These are phyloP conservation scores for Papilio protenor DNA, from an alignment of 2,888 invertebrate species.

Conservation along the genomic window DNA sequence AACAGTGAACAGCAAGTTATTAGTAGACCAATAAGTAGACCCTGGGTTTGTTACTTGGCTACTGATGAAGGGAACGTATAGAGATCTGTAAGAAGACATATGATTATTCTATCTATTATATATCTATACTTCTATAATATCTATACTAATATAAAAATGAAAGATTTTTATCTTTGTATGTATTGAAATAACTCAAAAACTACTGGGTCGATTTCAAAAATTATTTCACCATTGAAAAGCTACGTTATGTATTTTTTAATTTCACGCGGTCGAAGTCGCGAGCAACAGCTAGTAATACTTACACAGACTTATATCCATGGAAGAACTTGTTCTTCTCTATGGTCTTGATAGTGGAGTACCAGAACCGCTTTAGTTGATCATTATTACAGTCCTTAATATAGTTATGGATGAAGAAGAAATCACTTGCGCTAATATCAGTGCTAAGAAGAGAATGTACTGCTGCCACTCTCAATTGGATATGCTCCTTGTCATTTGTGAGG, in stretches of 20 bases:
- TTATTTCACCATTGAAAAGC: no score
- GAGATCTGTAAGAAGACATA: conserved; percentile 74
- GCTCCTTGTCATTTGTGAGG: conserved; percentile 86
- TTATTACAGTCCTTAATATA: conserved; percentile 86
- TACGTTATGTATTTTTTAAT: no score
- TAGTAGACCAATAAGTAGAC: conserved; percentile 86
- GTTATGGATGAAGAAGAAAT: conserved; percentile 88
- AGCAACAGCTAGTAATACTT: conserved; percentile 61
- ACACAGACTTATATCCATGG: conserved; percentile 88
- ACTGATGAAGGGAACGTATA: conserved; percentile 86
- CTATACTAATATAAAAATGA: no score
- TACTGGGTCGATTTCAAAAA: no score
- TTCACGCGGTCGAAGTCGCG: no score
- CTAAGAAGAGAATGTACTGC: conserved; percentile 87
- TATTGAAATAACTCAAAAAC: no score
- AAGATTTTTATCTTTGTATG: no score
- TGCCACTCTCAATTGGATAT: conserved; percentile 87
- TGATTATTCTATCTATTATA: neutral
- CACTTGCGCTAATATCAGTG: conserved; percentile 86
- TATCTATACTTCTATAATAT: no score
- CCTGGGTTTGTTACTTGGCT: conserved; percentile 85
- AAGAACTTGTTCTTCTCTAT: conserved; percentile 86
- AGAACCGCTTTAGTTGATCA: conserved; percentile 88
- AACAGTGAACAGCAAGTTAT: conserved; percentile 88
- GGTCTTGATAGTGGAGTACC: conserved; percentile 88